Base-by-base conservation (phyloP, 2,113 vertebrate species). In the Colinus virginianus region DNA sequence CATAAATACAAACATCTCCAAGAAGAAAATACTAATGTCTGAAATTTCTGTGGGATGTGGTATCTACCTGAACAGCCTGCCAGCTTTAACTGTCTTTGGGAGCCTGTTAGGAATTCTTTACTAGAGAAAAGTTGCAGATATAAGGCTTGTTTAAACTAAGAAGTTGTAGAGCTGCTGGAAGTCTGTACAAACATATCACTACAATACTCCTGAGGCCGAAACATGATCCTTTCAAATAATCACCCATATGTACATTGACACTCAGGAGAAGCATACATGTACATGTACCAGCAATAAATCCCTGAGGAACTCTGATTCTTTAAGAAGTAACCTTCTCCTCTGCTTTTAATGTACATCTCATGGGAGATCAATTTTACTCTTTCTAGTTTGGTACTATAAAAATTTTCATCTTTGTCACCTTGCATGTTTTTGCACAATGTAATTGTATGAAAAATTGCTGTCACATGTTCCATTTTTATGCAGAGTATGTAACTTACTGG, bases 341-440 rank as follows among this genome's bases (percentile, higher is more conserved):
- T 40, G 7, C 21, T 28, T 66, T 90, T 45, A 40, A 13, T 53
- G 17, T 9, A 74, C 1, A 2, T 3, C 1, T 2, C 7, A 22
- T 14, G 1, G 4, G 30, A 9, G 17, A 62, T 63, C 4, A 48
- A 22, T 62, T 66, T 46, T 79, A 19, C 5, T 55, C 9, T 40
- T 69, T 48, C 26, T 56, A 6, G 25, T n/a, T 70, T 48, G 56
- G 6, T 32, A n/a, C 32, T 4, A 17, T 9, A 17, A 7, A 14
- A 72, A 13, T 72, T 42, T 40, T 13, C 7, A 48, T 43, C 45
- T 11, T 67, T 62, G 23, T 53, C 45, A 11, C 6, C 5, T 11
- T 17, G 7, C 9, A n/a, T 0, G 0, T 8, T 78, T 83, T 42
- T 38, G 17, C 8, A 66, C 32, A 36, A 61, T 1, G 2, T 13